Conservation (phyloP, 1,140 invertebrate species). For the Drosophila pseudoananassae region DNA sequence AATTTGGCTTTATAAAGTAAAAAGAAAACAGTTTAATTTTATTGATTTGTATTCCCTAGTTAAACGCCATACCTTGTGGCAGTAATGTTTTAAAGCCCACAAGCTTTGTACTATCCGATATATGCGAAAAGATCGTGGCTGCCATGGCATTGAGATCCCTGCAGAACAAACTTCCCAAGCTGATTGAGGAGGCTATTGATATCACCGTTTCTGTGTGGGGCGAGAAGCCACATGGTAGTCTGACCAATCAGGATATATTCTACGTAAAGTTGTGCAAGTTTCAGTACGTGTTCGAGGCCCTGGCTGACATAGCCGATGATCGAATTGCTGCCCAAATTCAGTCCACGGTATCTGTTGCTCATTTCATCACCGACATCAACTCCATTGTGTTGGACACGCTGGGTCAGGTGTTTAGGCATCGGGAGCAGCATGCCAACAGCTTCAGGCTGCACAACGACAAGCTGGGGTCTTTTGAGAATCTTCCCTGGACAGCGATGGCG, state of each 20-base stretch:
- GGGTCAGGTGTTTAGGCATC: conserved; percentile 86
- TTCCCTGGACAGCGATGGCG: conserved; percentile 88
- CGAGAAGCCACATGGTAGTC: conserved; percentile 84
- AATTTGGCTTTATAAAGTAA: background rate
- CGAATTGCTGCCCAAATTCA: conserved; percentile 85
- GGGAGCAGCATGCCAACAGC: conserved; percentile 85
- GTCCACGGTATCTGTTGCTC: conserved; percentile 85
- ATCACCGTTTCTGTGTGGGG: conserved; percentile 85
- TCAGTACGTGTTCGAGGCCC: conserved; percentile 85
- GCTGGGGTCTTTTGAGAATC: conserved; percentile 84
- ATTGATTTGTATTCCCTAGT: conserved; percentile 27
- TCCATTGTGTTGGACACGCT: conserved; percentile 86
- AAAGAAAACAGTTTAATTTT: background rate
- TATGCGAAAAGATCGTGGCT: conserved; percentile 91
- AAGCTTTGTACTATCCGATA: conserved; percentile 88
- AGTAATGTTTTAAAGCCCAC: conserved; percentile 86
- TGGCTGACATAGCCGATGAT: conserved; percentile 85
- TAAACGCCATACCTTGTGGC: conserved; percentile 86
- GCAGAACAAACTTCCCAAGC: conserved; percentile 60
- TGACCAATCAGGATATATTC: conserved; percentile 90
- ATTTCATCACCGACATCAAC: conserved; percentile 86
- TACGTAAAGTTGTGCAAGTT: conserved; percentile 88
- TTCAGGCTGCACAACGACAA: conserved; percentile 79
- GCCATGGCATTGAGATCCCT: conserved; percentile 86
- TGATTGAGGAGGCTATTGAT: conserved; percentile 85